Base-by-base conservation (phyloP, 2,888 invertebrate species). In the Watsonalla cultraria region DNA sequence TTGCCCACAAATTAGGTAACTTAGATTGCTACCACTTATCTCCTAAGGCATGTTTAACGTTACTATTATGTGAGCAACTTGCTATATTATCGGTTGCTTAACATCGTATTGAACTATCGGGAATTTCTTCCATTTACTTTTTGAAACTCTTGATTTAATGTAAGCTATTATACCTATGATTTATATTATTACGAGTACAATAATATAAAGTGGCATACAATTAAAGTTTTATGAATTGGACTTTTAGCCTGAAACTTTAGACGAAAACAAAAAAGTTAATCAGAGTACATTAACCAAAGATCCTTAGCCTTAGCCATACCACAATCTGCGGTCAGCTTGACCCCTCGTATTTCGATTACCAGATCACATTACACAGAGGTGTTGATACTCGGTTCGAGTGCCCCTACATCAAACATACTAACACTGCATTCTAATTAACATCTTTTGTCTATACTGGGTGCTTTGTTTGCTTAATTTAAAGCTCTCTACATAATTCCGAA, bases 331-430 rank as follows among this genome's bases (percentile, higher is more conserved):
- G 83, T 81, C 80, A 75, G 70, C 65, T 70, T 74, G 74, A 75
- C 80, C 82, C 79, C 78, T 76, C 76, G 72, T 74, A 80, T 79
- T 78, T 78, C 76, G 74, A 80, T 79, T 76, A 75, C 71, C 69
- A 68, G 76, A 84, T 86, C 84, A 76, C 76, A 81, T 87, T 84
- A 81, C 82, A 67, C 64, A 74, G 77, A 85, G 79, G 81, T 82
- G 82, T 86, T 83, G 82, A 84, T 82, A 74, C 72, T 68, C 74
- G 65, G 75, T 72, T 62, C 71, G 68, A 80, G 75, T 74, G 72
- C 72, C 74, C 73, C 71, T 63, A 76, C 72, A 78, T 80, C 80
- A 84, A 84, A 81, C 76, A 81, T 65, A 68, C 69, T 69, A 76
- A 76, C 74, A 75, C 78, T 70, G 68, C 72, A 66, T 70, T 73